phyloP scores from a whole-genome alignment of 2,888 invertebrate species.

The Alcis repandata region DNA sequence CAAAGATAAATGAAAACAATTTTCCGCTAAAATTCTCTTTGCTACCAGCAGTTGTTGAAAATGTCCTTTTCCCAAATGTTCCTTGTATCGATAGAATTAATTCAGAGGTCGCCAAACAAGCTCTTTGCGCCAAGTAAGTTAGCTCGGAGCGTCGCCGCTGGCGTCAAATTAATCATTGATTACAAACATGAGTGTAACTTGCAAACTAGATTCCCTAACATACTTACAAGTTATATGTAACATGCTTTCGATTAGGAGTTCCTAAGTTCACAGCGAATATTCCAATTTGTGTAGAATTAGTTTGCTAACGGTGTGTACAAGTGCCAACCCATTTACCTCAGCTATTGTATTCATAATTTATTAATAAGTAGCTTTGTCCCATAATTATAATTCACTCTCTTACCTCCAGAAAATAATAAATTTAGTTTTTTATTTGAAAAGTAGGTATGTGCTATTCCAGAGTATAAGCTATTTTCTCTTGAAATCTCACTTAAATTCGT shows the following conservation, averaged over 20 bases:
- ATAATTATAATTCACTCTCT: no score
- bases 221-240: conserved; percentile 41
- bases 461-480: no score
- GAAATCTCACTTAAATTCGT: no score
- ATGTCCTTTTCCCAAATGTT: no score
- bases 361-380: no score
- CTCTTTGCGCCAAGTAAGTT: conserved; percentile 38
- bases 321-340: not conserved
- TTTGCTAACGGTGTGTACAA: conserved; percentile 7
- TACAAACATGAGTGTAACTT: conserved; percentile 51
- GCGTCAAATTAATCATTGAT: conserved; percentile 58
- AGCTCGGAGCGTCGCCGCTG: conserved; percentile 37
- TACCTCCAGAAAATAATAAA: no score
- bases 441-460: no score
- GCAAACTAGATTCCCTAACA: conserved; percentile 48
- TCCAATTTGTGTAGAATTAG: conserved; percentile 19
- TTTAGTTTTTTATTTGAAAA: no score
- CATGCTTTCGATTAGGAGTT: conserved; percentile 36
- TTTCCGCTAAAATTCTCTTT: not conserved
- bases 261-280: conserved; percentile 22
- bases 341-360: not conserved
- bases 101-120: conserved; percentile 42
- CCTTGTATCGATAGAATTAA: conserved; percentile 25
- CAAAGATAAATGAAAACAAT: no score
- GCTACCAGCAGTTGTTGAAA: not conserved